phyloP scores from a whole-genome alignment of 2,113 vertebrate genomes.

The Tachycineta bicolor region DNA sequence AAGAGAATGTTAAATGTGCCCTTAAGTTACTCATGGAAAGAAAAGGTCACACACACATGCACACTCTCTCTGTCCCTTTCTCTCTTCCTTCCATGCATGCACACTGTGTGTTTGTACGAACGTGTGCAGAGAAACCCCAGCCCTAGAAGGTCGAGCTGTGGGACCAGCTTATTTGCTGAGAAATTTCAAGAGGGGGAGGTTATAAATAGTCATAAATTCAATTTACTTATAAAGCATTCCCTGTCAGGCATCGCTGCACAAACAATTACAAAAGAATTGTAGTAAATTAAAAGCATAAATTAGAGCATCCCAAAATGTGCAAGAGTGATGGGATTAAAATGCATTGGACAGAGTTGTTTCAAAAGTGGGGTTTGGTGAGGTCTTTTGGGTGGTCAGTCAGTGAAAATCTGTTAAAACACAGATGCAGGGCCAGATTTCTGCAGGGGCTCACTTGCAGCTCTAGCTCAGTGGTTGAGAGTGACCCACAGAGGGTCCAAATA shows the following conservation, averaged over 20 bases:
- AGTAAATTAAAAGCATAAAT: constrained; percentile 58
- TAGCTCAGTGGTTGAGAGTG: not conserved
- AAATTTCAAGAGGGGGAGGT: constrained; percentile 12
- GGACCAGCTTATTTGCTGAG: not conserved
- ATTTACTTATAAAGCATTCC: constrained; percentile 47
- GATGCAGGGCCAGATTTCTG: not conserved
- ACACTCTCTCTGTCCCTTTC: not conserved
- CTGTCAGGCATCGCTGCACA: not conserved
- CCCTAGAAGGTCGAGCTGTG: not conserved
- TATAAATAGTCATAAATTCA: constrained; percentile 56
- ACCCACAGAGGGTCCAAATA: not conserved
- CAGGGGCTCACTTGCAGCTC: not conserved
- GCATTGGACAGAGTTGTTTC: not conserved
- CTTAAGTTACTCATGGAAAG: not conserved
- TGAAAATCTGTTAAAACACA: not conserved
- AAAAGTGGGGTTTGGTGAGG: not conserved
- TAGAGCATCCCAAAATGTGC: constrained; percentile 15
- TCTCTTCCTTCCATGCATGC: not conserved
- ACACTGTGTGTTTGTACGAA: not conserved
- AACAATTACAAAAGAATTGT: constrained; percentile 31
- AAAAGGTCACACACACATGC: not conserved
- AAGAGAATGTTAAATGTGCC: constrained; percentile 59
- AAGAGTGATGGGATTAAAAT: not conserved
- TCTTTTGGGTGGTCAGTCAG: not conserved
- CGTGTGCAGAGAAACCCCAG: not conserved